Evolutionary conservation across 2,797 vertebrate species (phyloP).

Genomic region (Limosa lapponica): DNA sequence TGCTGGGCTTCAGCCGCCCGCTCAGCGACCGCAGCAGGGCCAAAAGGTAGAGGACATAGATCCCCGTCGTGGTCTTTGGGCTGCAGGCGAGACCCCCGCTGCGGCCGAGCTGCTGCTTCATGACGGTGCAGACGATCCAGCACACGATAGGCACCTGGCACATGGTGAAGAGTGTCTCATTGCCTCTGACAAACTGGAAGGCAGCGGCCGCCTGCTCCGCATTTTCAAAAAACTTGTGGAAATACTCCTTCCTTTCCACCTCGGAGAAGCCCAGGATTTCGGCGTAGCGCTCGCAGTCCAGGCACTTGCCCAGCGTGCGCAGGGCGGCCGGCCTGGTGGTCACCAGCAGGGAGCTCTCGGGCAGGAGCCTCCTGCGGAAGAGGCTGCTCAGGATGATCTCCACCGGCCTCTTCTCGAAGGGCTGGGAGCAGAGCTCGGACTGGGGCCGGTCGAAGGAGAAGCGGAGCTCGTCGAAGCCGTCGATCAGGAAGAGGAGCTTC

Average conservation of each 20-base stretch:
- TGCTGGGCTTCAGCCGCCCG: not conserved
- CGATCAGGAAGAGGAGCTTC: conserved; percentile 36
- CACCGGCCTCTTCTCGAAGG: not conserved
- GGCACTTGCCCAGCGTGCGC: not conserved
- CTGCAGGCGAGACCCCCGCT: not conserved
- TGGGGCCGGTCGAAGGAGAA: not conserved
- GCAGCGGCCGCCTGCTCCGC: fast-evolving
- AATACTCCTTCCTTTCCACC: not conserved
- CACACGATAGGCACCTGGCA: conserved; percentile 50
- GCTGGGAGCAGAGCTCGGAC: not conserved
- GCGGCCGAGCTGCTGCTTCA: not conserved
- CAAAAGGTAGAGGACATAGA: conserved; percentile 26
- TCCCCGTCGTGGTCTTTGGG: not conserved
- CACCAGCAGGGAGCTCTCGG: not conserved
- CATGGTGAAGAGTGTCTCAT: not conserved
- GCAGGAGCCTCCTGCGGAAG: not conserved
- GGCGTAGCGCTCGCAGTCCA: not conserved
- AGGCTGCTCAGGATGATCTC: not conserved
- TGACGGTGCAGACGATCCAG: conserved; percentile 55
- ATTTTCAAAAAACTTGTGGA: not conserved
- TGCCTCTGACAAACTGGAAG: not conserved
- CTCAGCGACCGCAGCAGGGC: not conserved
- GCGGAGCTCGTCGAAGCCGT: not conserved
- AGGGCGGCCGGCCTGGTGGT: conserved; percentile 4
- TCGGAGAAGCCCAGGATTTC: conserved; percentile 22